phyloP scores from a whole-genome alignment of 2,888 invertebrate species.

The Macrosiphum euphorbiae region DNA sequence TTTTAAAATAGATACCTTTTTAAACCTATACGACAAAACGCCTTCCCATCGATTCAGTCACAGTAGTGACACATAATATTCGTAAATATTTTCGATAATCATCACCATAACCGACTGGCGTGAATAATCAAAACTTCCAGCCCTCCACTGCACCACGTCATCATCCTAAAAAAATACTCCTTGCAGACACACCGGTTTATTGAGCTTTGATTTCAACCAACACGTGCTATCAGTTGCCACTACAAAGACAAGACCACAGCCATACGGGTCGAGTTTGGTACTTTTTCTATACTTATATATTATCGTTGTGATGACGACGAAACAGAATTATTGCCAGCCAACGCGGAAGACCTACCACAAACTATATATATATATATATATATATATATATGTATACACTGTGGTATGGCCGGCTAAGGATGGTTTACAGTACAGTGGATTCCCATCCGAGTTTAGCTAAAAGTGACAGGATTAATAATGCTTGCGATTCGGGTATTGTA shows the following conservation, averaged over 20 bases:
- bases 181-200: neutral
- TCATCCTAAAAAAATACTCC: neutral
- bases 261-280: neutral
- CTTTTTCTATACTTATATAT: neutral
- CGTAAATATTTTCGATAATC: neutral
- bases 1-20: neutral
- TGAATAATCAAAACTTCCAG: neutral
- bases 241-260: neutral
- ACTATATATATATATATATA: neutral
- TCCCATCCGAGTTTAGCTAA: constrained; percentile 49
- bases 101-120: neutral
- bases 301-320: neutral
- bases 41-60: neutral
- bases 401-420: neutral
- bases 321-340: neutral
- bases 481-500: constrained; percentile 58
- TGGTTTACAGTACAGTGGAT: constrained; percentile 50
- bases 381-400: neutral
- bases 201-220: neutral
- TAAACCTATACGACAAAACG: neutral
- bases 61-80: neutral
- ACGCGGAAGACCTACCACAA: neutral
- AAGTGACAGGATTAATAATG: constrained; percentile 63
- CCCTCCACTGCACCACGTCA: neutral
- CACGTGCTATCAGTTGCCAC: neutral